Evolutionary conservation across 1,140 invertebrate species (phyloP), one percentile per base, ranked within the genome.

Genomic region (Brachionus manjavacas): DNA sequence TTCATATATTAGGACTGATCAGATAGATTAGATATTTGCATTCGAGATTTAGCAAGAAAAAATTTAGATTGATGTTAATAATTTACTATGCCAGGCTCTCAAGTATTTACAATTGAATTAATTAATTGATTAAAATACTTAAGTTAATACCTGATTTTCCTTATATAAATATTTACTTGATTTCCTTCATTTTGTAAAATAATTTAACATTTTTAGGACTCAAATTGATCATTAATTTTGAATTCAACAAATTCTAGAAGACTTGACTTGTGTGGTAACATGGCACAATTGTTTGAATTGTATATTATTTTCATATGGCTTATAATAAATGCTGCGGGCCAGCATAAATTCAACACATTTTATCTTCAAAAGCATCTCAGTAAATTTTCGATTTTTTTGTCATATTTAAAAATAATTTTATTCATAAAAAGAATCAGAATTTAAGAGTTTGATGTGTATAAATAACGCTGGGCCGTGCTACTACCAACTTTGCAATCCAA

Each of bases 101-200:
- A 60, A 60, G 14, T 72, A 41, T 72, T 72, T 72, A 16, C 68
- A 41, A 41, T 72, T 41, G 68, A 72, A 72, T 72, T 72, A 72
- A 72, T 72, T 72, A 72, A 72, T 72, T 72, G 68, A 72, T 72
- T 72, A 72, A 72, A 72, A 72, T 72, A 72, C 68, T 72, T 72
- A 72, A 72, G 68, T 72, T 72, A 72, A 72, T 72, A 72, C 68
- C 68, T 72, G 68, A 72, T 72, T 72, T 72, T 41, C 35, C 68
- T 72, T 72, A 7, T 72, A 72, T 72, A 72, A 72, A 72, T 72
- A 72, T 72, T 72, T 72, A 72, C 39, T 72, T 41, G 7, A 20
- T 72, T 72, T 41, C 39, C 35, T 41, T 72, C 39, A 20, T 39
- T 72, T 72, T n/a, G 20, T n/a, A 72, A 20, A 35, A 72, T 41